Conservation (phyloP, 2,113 vertebrate genomes). For the Diadophis punctatus region DNA sequence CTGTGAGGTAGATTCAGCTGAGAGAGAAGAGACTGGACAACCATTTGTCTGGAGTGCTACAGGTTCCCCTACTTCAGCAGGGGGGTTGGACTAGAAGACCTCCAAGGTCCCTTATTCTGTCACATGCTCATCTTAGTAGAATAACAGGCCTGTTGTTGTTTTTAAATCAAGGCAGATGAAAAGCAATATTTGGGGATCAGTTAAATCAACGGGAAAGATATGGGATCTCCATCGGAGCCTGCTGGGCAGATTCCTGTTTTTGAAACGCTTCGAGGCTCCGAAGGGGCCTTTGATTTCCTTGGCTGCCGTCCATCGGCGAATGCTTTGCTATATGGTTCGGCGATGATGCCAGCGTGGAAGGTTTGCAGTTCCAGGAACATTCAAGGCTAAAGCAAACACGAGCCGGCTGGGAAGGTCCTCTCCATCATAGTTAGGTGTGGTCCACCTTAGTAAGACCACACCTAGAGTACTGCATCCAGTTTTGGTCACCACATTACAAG, state of each 20-base stretch:
- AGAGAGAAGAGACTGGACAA: too few relatives aligned
- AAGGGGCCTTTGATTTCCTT: slow-evolving; percentile 9
- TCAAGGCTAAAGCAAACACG: not conserved
- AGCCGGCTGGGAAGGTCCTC: not conserved
- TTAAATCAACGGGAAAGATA: slow-evolving; percentile 26
- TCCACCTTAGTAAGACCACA: too few relatives aligned
- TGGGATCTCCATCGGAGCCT: not conserved
- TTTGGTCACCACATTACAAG: too few relatives aligned
- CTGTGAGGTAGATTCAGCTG: too few relatives aligned
- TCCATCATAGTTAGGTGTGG: too few relatives aligned
- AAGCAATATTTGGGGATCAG: slow-evolving; percentile 56
- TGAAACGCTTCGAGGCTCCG: not conserved
- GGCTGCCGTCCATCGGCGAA: not conserved
- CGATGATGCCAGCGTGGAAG: slow-evolving; percentile 19
- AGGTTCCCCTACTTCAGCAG: too few relatives aligned
- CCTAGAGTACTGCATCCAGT: too few relatives aligned
- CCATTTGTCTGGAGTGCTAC: too few relatives aligned
- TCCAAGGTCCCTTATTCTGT: too few relatives aligned
- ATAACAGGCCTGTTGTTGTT: not conserved
- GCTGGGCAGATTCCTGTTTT: not conserved
- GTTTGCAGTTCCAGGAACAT: not conserved
- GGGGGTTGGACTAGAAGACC: too few relatives aligned
- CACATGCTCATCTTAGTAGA: too few relatives aligned
- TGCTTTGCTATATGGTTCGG: slow-evolving; percentile 2
- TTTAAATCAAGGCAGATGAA: slow-evolving; percentile 48